Base-by-base conservation (phyloP, 2,113 vertebrate genomes). In the Chlamydotis undulata region DNA sequence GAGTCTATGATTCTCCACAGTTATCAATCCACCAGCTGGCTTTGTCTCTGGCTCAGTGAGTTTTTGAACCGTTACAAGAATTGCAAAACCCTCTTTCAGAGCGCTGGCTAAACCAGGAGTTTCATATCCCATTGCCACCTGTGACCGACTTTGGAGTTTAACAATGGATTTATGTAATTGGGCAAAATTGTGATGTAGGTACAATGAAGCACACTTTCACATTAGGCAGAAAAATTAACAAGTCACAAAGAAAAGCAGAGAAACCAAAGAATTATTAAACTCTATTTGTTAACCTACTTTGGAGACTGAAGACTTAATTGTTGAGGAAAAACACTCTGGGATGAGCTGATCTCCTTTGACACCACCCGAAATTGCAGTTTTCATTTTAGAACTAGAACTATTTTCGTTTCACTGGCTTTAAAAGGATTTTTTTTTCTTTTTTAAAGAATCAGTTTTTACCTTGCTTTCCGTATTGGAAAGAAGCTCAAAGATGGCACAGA, bases 71-170 rank as follows among this genome's bases (percentile, higher is more conserved):
- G 4, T 16, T 19, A n/a, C 18, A 35, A 50, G 45, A 25, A 47
- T 1, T 56, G 33, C 63, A 57, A 64, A 77, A n/a, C 8, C 33
- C 41, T 14, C 15, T 52, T 22, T 35, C 55, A 24, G 33, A n/a
- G 73, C 4, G 2, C 41, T 21, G 37, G 57, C 25, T 31, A 19
- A 31, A 50, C 3, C 19, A 26, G 23, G 15, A 56, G 25, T 35
- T 78, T 10, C 37, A 19, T 10, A 11, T 22, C 50, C 49, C 25
- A 2, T 9, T 0, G 1, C 10, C 31, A 39, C 56, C 60, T n/a
- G 28, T 24, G 31, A 57, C 3, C 33, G 23, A 65, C n/a, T 56
- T 53, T 5, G 0, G 22, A 28, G 37, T 12, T 35, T 37, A 57
- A 77, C 56, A 31, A 4, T 4, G 17, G 33, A 35, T 31, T 69